These are phyloP conservation scores for Flabesymbios commensalis DNA, from an alignment of 2,888 invertebrate genomes.

Conservation along the genomic window DNA sequence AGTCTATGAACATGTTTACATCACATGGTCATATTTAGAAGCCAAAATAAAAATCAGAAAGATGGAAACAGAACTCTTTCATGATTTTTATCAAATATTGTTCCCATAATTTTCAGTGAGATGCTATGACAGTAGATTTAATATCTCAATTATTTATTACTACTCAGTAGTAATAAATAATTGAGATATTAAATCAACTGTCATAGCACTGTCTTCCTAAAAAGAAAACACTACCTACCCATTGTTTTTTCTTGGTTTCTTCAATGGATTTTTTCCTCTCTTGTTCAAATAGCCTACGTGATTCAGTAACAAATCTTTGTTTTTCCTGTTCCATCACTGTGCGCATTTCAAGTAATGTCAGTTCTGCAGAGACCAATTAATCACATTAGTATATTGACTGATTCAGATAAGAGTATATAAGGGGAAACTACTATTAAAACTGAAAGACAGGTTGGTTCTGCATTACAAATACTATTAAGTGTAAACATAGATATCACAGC, in stretches of 20 bases:
- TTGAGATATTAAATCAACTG: no score
- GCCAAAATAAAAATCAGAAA: no score
- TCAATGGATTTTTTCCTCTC: conserved; percentile 76
- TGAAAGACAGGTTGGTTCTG: background rate
- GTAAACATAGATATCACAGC: no score
- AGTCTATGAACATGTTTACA: no score
- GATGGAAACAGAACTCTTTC: no score
- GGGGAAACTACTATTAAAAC: background rate
- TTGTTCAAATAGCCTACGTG: conserved; percentile 65
- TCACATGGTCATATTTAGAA: no score
- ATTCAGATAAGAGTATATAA: background rate
- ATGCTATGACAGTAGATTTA: no score
- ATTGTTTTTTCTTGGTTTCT: conserved; percentile 84
- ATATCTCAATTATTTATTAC: no score
- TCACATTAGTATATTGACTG: background rate
- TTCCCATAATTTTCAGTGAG: no score
- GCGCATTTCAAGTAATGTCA: conserved; percentile 16
- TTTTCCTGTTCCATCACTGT: conserved; percentile 13
- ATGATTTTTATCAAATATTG: no score
- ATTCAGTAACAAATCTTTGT: conserved; percentile 74
- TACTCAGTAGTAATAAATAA: no score
- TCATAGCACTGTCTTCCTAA: no score
- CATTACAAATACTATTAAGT: background rate
- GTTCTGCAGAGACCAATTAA: conserved; percentile 3
- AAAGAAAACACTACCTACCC: conserved; percentile 70